Base-by-base conservation (phyloP, 2,113 vertebrate genomes). In the Osmerus eperlanus region DNA sequence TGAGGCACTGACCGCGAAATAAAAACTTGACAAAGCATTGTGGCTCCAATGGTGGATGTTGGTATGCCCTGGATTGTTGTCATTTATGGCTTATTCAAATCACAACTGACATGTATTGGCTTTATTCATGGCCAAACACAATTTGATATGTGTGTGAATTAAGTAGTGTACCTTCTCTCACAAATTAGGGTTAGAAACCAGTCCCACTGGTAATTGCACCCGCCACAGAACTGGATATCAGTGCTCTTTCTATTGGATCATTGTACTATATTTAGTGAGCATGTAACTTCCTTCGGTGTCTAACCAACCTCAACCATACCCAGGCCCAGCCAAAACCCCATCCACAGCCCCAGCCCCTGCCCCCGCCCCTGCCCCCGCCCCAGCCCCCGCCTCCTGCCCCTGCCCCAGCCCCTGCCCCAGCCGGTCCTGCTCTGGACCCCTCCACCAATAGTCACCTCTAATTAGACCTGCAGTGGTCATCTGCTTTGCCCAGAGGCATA, bases 371-470 rank as follows among this genome's bases (percentile, higher is more conserved):
- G 81, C 72, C 54, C 75, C 64, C 68, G 81, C 41, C 60, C 53
- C 25, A 23, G 21, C n/a, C 23, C 59, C 5, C 28, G 23, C 23
- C 23, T 36, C 77, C 74, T 61, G 47, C 72, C 71, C 66, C 72
- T 74, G 32, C 28, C 36, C 36, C 13, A 23, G 63, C 5, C 51
- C 77, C 74, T 56, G 47, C 72, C 71, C 66, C 72, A 76, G 32
- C 28, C 36, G 28, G 58, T 70, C 70, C 70, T 74, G 55, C 3
- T 78, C 66, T 51, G 72, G 65, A 74, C 54, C 75, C 64, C 70
- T 83, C 78, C 68, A 66, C 68, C 73, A 81, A 77, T 68, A 70
- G 74, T 87, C 72, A 82, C 29, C 63, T 82, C 69, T 76, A 77
- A 81, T 83, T 74, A 74, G 29, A 74, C 59, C 65, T 74, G 47